Conservation (phyloP, 2,113 vertebrate genomes). For the Corythoichthys haematopterus region DNA sequence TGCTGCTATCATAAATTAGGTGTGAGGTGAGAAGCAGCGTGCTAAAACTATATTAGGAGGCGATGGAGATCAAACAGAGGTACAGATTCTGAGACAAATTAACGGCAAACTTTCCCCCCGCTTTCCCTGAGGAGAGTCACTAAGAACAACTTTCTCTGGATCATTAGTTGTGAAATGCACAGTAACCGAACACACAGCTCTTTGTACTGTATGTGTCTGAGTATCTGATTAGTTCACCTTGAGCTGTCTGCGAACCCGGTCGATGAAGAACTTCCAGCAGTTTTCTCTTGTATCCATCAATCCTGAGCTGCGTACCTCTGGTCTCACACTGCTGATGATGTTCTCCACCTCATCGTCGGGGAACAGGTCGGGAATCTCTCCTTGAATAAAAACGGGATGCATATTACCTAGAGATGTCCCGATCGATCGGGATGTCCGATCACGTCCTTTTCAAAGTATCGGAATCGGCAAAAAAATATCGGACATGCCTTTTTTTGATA, state of each 20-base stretch:
- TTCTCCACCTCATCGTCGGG: constrained; percentile 87
- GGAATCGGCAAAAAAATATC: too few relatives aligned
- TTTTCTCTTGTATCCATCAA: constrained; percentile 83
- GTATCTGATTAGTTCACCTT: constrained; percentile 75
- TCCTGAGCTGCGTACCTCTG: constrained; percentile 80
- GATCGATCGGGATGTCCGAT: too few relatives aligned
- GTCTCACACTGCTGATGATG: constrained; percentile 80
- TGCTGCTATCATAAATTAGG: constrained; percentile 27
- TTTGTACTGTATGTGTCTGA: constrained; percentile 4
- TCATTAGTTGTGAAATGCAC: constrained; percentile 25
- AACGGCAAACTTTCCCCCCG: constrained; percentile 13
- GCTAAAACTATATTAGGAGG: constrained; percentile 28
- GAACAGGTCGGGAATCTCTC: constrained; percentile 92
- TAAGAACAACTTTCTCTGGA: constrained; percentile 14
- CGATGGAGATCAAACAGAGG: constrained; percentile 27
- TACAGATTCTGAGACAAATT: constrained; percentile 21
- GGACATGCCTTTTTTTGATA: too few relatives aligned
- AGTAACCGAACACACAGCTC: constrained; percentile 6
- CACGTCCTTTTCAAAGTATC: too few relatives aligned
- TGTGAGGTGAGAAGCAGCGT: constrained; percentile 22
- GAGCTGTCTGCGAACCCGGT: constrained; percentile 80
- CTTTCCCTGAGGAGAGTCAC: constrained; percentile 3
- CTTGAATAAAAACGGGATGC: constrained; percentile 54
- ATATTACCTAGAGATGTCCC: too few relatives aligned
- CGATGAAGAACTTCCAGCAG: constrained; percentile 95